A percentile compares a stretch with the other conserved stretches of the same genome.
phyloP scores from a whole-genome alignment of 2,113 vertebrate species.

The Mobula hypostoma region DNA sequence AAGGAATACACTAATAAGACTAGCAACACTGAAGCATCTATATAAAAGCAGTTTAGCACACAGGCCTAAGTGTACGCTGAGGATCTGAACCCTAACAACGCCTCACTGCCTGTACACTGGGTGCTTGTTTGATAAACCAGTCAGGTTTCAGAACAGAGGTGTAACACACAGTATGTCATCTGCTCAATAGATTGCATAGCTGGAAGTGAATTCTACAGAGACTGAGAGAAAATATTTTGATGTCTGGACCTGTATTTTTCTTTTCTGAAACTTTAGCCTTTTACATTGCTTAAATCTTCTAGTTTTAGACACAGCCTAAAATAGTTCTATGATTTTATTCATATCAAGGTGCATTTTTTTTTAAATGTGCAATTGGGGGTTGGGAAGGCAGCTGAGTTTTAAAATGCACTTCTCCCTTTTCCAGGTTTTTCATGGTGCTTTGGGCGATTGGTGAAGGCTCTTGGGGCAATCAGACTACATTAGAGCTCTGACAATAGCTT shows the following conservation, averaged over 20 bases:
- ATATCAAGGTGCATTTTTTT: not conserved
- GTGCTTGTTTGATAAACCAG: not conserved
- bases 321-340: not conserved
- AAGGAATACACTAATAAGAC: too few relatives aligned
- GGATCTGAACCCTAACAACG: not conserved
- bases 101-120: not conserved
- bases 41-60: not conserved
- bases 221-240: conserved; percentile 36
- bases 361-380: not conserved
- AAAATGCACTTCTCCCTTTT: not conserved
- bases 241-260: conserved; percentile 36
- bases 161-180: conserved; percentile 25
- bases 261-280: conserved; percentile 34
- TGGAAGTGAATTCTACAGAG: conserved; percentile 28
- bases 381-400: not conserved
- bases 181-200: conserved; percentile 29
- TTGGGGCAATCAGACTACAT: not conserved
- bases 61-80: not conserved
- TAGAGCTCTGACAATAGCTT: not conserved
- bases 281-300: conserved; percentile 21
- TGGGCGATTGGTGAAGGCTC: not conserved
- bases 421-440: not conserved
- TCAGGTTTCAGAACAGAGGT: conserved; percentile 27
- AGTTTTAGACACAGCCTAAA: conserved; percentile 25
- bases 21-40: not conserved